Evolutionary conservation across 1,140 invertebrate species (phyloP), one percentile per base, ranked within the genome.

Genomic region (Drosophila carrolli): DNA sequence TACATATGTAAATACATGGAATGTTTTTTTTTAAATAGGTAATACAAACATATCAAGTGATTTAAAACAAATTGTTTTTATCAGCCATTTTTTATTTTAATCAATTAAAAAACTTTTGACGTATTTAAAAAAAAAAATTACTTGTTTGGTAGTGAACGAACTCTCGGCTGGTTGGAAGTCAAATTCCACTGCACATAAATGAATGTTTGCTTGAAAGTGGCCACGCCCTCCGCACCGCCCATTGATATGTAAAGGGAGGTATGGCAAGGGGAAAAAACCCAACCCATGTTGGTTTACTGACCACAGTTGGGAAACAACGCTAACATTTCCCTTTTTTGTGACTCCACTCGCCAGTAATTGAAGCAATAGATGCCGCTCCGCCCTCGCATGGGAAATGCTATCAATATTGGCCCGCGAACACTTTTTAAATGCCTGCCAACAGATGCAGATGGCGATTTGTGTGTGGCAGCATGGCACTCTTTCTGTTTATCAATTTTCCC

Each of bases 401-500:
- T 86, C 83, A 88, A 88, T 86, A 88, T 86, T 88, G 83, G 83
- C 65, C 71, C 38, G 63, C 76, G 84, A 68, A 77, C 79, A 79
- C 78, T 86, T 88, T 85, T 85, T 82, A 67, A 86, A 88, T 74
- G 66, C 50, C 58, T 43, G 61, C 58, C 61, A 53, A 76, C 46
- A 76, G 50, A 51, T 50, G 61, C 65, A 79, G 48, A 60, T 47
- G 67, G 23, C 66, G 27, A 75, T 61, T 27, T 48, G 38, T 46
- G 37, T 61, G 41, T 51, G 19, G 40, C 46, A 38, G 40, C 61
- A 63, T 75, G 61, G 32, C 41, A 56, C 57, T 77, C 56, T 58
- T 68, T 77, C 63, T 83, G 83, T 89, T 83, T 88, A 88, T 88
- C 83, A 88, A 88, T 88, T 88, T 85, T 60, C 63, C 51, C 40